phyloP scores from a whole-genome alignment of 2,888 invertebrate genomes.

The Cyclophora punctaria region DNA sequence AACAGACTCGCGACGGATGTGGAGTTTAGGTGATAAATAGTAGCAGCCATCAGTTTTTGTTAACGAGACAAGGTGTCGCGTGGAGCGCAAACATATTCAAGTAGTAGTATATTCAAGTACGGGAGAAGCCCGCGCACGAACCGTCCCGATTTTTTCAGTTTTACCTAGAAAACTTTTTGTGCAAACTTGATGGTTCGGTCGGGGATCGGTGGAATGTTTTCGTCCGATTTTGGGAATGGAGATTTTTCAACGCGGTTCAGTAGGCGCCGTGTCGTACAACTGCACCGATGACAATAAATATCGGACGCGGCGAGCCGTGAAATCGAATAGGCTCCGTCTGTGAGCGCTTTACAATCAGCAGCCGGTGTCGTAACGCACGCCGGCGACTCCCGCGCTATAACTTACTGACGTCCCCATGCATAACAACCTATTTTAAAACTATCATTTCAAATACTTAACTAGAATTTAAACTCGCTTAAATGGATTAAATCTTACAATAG shows the following conservation, averaged over 20 bases:
- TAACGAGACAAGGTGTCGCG: conserved; percentile 71
- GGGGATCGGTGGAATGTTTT: conserved; percentile 56
- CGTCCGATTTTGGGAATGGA: conserved; percentile 63
- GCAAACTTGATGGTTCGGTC: conserved; percentile 40
- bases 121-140: conserved; percentile 34
- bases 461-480: too few species aligned
- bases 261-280: conserved; percentile 71
- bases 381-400: conserved; percentile 44
- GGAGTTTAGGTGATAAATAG: conserved; percentile 69
- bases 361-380: conserved; percentile 59
- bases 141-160: conserved; percentile 33
- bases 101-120: conserved; percentile 42
- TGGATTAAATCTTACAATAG: too few species aligned
- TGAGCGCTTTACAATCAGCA: conserved; percentile 74
- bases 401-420: conserved; percentile 58
- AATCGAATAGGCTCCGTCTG: conserved; percentile 75
- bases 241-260: conserved; percentile 71
- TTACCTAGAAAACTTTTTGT: conserved; percentile 30
- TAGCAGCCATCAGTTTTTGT: conserved; percentile 62
- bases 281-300: conserved; percentile 76
- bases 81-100: conserved; percentile 51
- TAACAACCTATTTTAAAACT: conserved; percentile 40
- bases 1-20: conserved; percentile 48
- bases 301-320: conserved; percentile 72
- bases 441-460: too few species aligned